phyloP scores from a whole-genome alignment of 2,113 vertebrate species.

The Trematomus loennbergii region DNA sequence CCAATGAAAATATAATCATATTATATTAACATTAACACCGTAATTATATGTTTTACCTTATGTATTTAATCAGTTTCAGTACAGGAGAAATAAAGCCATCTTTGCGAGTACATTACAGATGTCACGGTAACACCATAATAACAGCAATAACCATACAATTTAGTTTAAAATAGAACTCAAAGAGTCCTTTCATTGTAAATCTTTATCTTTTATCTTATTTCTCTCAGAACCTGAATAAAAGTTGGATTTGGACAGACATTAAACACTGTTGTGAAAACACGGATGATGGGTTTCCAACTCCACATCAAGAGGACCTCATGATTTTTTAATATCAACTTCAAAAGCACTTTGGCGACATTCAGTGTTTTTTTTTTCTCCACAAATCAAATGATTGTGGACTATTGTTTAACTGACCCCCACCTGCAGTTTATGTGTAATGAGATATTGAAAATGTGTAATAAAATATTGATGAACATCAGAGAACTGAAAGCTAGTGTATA shows the following conservation, averaged over 20 bases:
- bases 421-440: conserved; percentile 39
- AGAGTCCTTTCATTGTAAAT: conserved; percentile 23
- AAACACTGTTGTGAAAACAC: conserved; percentile 73
- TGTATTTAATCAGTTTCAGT: background rate
- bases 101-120: conserved; percentile 8
- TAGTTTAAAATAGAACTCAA: conserved; percentile 7
- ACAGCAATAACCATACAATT: conserved; percentile 13
- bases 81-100: background rate
- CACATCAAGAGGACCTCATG: conserved; percentile 71
- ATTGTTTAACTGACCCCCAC: conserved; percentile 24
- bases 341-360: conserved; percentile 69
- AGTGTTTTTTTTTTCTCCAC: conserved; percentile 42
- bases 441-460: conserved; percentile 17
- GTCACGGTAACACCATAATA: background rate
- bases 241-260: conserved; percentile 78
- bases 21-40: background rate
- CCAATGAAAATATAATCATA: too few species aligned
- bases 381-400: conserved; percentile 61
- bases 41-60: background rate
- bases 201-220: conserved; percentile 24
- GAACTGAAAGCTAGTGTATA: background rate
- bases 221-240: conserved; percentile 44
- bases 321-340: conserved; percentile 76
- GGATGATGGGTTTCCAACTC: conserved; percentile 64
- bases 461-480: conserved; percentile 43